Conservation (phyloP, 2,797 vertebrate species). For the Protonibea diacanthus region DNA sequence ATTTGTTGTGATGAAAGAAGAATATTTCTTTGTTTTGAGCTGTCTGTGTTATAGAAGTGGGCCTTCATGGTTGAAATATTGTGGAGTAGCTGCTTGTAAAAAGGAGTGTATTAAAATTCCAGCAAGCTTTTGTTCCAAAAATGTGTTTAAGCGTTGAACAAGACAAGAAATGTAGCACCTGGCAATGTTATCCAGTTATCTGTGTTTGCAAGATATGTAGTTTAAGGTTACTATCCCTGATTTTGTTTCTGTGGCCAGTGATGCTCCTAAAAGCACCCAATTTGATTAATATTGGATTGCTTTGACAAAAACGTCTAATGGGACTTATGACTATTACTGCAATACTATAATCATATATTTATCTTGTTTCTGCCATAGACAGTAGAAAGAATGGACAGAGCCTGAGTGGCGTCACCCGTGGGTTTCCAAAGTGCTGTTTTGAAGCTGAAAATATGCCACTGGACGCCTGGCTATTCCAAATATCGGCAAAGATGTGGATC, state of each 20-base stretch:
- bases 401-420: too few species aligned
- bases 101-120: not conserved
- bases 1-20: not conserved
- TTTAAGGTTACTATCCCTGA: not conserved
- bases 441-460: too few species aligned
- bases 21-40: slow-evolving; percentile 9
- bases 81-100: not conserved
- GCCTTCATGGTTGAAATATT: not conserved
- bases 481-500: too few species aligned
- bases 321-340: not conserved
- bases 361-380: too few species aligned
- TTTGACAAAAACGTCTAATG: not conserved
- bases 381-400: too few species aligned
- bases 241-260: not conserved
- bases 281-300: not conserved
- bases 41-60: not conserved
- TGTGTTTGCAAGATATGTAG: not conserved
- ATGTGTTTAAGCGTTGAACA: not conserved
- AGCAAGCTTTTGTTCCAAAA: slow-evolving; percentile 5
- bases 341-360: too few species aligned
- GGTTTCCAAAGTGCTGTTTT: too few species aligned
- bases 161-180: not conserved
- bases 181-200: not conserved
- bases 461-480: too few species aligned
- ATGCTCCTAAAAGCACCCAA: not conserved